Evolutionary conservation across 2,797 vertebrate genomes (phyloP).

Genomic region (Sebastolobus alascanus): DNA sequence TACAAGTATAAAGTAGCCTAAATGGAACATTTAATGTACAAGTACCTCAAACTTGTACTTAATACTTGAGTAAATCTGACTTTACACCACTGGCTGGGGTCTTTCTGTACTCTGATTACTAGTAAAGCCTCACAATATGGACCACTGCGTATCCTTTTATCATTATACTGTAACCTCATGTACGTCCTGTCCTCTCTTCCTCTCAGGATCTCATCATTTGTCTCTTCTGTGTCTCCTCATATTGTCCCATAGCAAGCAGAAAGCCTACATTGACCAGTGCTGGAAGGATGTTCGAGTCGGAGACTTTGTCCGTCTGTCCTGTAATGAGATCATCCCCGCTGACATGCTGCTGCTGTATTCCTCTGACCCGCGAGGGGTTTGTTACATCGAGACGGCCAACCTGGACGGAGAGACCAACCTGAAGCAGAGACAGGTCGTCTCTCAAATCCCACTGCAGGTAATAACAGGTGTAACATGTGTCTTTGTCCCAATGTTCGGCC

Average conservation of each 20-base stretch:
- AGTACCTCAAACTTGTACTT: too few relatives aligned
- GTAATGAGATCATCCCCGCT: conserved; percentile 95
- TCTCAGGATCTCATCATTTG: neutral
- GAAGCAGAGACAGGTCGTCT: conserved; percentile 94
- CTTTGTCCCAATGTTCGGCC: neutral
- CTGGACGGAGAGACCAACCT: conserved; percentile 97
- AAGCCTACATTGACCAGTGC: conserved; percentile 83
- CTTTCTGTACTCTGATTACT: neutral
- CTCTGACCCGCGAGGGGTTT: conserved; percentile 91
- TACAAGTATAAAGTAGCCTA: too few relatives aligned
- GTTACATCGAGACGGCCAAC: conserved; percentile 94
- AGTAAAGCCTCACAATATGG: neutral
- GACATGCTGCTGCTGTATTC: conserved; percentile 94
- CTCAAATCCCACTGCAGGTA: conserved; percentile 79
- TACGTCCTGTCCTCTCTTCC: neutral
- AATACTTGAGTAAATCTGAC: too few relatives aligned
- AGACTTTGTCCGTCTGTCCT: conserved; percentile 92
- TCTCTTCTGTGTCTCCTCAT: neutral
- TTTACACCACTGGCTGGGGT: neutral
- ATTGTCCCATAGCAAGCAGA: conserved; percentile 83
- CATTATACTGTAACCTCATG: neutral
- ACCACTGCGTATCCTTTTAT: neutral
- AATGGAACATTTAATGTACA: too few relatives aligned
- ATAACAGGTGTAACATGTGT: neutral
- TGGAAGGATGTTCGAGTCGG: conserved; percentile 95